These are phyloP conservation scores for cattle (Bos taurus) DNA, from an alignment of 2,113 vertebrate genomes.

Conservation along the genomic window ARS-UCD2.0 NC_037337.1:6055501-6056000, in stretches of 20 bases:
- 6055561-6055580: background rate
- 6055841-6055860: background rate
- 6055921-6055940: background rate
- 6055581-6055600: background rate
- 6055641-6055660: background rate
- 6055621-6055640: background rate
- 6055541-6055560: background rate
- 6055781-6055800: background rate
- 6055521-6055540: background rate
- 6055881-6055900: background rate
- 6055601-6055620: background rate
- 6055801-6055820: background rate
- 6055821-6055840: background rate
- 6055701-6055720: background rate
- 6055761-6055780: background rate
- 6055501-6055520: background rate
- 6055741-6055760: background rate
- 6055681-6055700: background rate
- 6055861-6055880: background rate
- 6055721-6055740: background rate
- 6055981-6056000: fast-evolving
- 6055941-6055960: background rate
- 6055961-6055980: background rate
- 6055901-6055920: too few species aligned
- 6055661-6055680: background rate